Evolutionary conservation across 2,797 vertebrate species (phyloP), one percentile per base, ranked within the genome.

Genomic region (Myotis planiceps): DNA sequence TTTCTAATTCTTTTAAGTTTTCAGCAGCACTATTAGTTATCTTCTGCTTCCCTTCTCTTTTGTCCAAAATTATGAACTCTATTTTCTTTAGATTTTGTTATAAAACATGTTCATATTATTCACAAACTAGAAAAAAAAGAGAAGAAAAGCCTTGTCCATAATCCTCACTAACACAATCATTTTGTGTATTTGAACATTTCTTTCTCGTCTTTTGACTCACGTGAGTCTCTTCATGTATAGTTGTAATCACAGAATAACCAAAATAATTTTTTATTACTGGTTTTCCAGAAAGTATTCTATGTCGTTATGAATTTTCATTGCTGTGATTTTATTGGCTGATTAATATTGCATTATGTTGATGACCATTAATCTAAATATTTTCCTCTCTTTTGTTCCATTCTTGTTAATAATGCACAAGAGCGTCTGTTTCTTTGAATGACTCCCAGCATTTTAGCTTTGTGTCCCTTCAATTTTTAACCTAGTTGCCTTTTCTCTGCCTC

Each of bases 61-160:
- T 58, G n/a, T 27, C 80, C 37, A 92, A 89, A 84, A 82, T 15
- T 45, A 12, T 27, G 18, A 93, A 32, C 0, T 53, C 32, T 69
- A 27, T 79, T 88, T 86, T 60, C 49, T 90, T 96, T 63, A 75
- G 68, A 27, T 71, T 74, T 72, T 74, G 60, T 80, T 60, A 49
- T 37, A 53, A 90, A 92, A 69, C 42, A 75, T 5, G 3, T n/a
- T 74, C 9, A n/a, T 63, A 79, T 72, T 68, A 83, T 47, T 83
- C 68, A 49, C 25, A 89, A 71, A 81, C 16, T 72, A 32, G 72
- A 25, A 88, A 60, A 60, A 88, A 88, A 16, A 58, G 29, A 29
- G 25, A 42, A 49, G 58, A 58, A 68, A 53, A 80, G 42, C 15
- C 37, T 25, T 2, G 72, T 37, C 55, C 4, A 9, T 39, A 7